Conservation (phyloP, 1,140 invertebrate genomes). For the Lutraria rhynchaena region DNA sequence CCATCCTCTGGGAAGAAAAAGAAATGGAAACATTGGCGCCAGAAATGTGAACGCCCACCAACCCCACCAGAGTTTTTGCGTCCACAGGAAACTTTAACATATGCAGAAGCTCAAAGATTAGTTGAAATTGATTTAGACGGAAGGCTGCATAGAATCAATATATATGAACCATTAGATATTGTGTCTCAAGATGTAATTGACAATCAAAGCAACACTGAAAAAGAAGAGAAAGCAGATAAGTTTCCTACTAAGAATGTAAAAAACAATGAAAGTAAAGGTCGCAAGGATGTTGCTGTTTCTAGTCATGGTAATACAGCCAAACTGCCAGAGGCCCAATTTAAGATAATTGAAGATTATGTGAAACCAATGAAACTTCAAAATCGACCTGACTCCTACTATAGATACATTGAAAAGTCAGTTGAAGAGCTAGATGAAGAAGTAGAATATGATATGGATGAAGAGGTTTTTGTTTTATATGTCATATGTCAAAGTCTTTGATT, state of each 20-base stretch:
- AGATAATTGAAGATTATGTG: slow-evolving; percentile 89
- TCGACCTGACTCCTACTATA: slow-evolving; percentile 89
- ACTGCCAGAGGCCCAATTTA: slow-evolving; percentile 92
- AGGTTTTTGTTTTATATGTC: slow-evolving; percentile 81
- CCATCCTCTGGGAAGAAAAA: slow-evolving; percentile 71
- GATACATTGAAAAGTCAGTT: slow-evolving; percentile 96
- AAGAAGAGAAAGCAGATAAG: slow-evolving; percentile 80
- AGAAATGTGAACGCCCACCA: slow-evolving; percentile 75
- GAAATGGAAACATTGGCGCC: slow-evolving; percentile 76
- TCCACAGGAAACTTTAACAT: slow-evolving; percentile 85
- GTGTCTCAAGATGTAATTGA: slow-evolving; percentile 81
- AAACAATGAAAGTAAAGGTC: slow-evolving; percentile 70
- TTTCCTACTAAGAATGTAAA: slow-evolving; percentile 72
- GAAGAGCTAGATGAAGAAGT: slow-evolving; percentile 97
- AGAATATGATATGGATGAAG: slow-evolving; percentile 99
- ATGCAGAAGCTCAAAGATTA: slow-evolving; percentile 90
- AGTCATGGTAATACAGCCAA: slow-evolving; percentile 71
- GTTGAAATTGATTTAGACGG: slow-evolving; percentile 93
- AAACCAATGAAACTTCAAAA: slow-evolving; percentile 90
- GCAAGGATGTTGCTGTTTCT: slow-evolving; percentile 72
- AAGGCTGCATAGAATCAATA: slow-evolving; percentile 84
- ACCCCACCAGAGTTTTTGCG: slow-evolving; percentile 80
- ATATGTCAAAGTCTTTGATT: no score
- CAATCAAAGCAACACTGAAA: slow-evolving; percentile 80
- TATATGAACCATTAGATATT: slow-evolving; percentile 83